Conservation (phyloP, 2,888 invertebrate species). For the Agelastica alni region DNA sequence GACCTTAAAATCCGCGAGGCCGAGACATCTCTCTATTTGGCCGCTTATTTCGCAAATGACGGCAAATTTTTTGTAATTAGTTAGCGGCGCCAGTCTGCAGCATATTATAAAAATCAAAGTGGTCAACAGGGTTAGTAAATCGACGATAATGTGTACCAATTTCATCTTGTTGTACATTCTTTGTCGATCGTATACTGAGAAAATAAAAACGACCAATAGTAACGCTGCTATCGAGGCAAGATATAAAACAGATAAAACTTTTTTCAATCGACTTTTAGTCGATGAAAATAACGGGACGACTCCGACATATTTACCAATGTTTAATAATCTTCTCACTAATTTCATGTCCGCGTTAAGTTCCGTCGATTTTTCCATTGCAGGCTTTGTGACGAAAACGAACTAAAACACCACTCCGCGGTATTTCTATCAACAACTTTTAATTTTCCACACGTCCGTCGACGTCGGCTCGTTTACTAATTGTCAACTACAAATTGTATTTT, state of each 20-base stretch:
- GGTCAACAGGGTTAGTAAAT: not conserved
- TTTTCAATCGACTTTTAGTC: not conserved
- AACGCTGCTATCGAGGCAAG: not conserved
- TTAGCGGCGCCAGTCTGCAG: not conserved
- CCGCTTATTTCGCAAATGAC: not conserved
- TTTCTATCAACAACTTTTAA: too few relatives aligned
- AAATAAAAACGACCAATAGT: not conserved
- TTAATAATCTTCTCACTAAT: slow-evolving; percentile 1
- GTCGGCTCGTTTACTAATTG: too few relatives aligned
- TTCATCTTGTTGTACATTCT: slow-evolving; percentile 2
- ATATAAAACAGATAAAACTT: slow-evolving; percentile 2
- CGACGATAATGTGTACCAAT: slow-evolving; percentile 2
- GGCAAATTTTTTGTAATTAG: not conserved
- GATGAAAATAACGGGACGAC: not conserved
- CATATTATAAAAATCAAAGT: slow-evolving; percentile 5
- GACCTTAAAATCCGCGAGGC: not conserved
- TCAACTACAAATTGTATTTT: too few relatives aligned
- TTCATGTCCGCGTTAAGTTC: slow-evolving; percentile 7
- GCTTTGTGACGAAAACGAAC: too few relatives aligned
- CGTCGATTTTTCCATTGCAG: not conserved
- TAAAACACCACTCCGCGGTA: too few relatives aligned
- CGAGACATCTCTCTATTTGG: not conserved
- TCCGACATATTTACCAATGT: slow-evolving; percentile 2
- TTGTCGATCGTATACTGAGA: slow-evolving; percentile 5
- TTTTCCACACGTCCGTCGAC: too few relatives aligned